These are phyloP conservation scores for Axis porcinus DNA, from an alignment of 2,113 vertebrate genomes.

Conservation along the genomic window DNA sequence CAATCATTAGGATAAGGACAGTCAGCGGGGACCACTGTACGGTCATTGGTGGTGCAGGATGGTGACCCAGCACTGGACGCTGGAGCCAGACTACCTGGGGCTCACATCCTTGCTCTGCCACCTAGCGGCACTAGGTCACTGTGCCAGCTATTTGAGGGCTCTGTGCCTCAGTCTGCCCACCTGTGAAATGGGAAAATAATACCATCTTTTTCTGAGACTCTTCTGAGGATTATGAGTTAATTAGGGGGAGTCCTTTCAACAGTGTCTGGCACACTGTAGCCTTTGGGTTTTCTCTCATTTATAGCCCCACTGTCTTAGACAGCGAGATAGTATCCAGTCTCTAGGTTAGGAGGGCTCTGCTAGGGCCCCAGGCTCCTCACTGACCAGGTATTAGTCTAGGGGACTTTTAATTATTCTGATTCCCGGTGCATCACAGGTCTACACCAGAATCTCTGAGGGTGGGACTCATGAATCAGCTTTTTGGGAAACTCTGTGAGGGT, in stretches of 20 bases:
- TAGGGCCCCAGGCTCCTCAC: background rate
- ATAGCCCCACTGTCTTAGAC: fast-evolving
- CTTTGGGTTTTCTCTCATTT: background rate
- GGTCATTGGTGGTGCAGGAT: fast-evolving
- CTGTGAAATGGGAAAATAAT: background rate
- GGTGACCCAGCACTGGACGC: background rate
- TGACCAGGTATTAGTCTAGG: too few species aligned
- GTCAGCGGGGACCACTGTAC: background rate
- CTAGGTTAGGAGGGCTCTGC: too few species aligned
- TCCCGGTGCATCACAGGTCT: background rate
- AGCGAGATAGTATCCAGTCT: background rate
- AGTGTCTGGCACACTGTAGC: fast-evolving
- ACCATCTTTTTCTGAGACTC: background rate
- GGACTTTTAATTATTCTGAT: too few species aligned
- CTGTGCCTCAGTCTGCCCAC: background rate
- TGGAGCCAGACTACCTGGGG: background rate
- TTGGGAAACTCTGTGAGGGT: background rate
- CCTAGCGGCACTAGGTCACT: background rate
- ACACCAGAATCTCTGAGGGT: background rate
- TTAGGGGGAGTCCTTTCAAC: background rate
- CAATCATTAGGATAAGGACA: background rate
- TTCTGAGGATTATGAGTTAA: background rate
- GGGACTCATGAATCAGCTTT: background rate
- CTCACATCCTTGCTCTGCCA: background rate
- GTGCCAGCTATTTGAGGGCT: too few species aligned